Conservation (phyloP, 1,140 invertebrate species). For the Zaprionus gabonicus region DNA sequence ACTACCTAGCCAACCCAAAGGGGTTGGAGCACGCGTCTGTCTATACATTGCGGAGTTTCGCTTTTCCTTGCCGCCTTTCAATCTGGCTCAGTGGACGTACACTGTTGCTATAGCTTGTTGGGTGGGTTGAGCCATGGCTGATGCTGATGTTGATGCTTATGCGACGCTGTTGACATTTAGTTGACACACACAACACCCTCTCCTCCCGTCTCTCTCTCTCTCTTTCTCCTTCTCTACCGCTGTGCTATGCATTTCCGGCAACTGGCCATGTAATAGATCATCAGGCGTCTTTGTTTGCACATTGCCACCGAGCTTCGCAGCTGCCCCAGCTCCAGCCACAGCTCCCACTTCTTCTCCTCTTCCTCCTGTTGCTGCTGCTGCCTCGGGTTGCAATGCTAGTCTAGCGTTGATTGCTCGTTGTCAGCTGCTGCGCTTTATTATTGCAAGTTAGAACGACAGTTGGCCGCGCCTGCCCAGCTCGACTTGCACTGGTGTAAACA, state of each 20-base stretch:
- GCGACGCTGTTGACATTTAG: conserved; percentile 75
- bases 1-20: conserved; percentile 6
- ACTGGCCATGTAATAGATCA: conserved; percentile 68
- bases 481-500: conserved; percentile 57
- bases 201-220: neutral
- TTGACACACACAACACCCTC: conserved; percentile 65
- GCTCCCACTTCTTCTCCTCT: neutral
- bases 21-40: conserved; percentile 12
- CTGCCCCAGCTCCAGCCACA: conserved; percentile 10
- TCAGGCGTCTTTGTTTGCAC: conserved; percentile 74
- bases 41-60: conserved; percentile 37
- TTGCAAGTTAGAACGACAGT: conserved; percentile 56
- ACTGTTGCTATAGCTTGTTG: neutral
- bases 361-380: neutral
- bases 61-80: conserved; percentile 41
- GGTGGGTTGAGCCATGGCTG: conserved; percentile 38
- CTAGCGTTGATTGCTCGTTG: conserved; percentile 58
- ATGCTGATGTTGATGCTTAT: conserved; percentile 66
- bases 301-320: conserved; percentile 53
- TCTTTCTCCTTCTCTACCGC: neutral
- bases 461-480: conserved; percentile 7
- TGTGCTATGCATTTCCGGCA: conserved; percentile 58
- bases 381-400: neutral
- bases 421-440: conserved; percentile 71
- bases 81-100: conserved; percentile 8